Base-by-base conservation (phyloP, 2,888 invertebrate genomes). In the Hemithea aestivaria region DNA sequence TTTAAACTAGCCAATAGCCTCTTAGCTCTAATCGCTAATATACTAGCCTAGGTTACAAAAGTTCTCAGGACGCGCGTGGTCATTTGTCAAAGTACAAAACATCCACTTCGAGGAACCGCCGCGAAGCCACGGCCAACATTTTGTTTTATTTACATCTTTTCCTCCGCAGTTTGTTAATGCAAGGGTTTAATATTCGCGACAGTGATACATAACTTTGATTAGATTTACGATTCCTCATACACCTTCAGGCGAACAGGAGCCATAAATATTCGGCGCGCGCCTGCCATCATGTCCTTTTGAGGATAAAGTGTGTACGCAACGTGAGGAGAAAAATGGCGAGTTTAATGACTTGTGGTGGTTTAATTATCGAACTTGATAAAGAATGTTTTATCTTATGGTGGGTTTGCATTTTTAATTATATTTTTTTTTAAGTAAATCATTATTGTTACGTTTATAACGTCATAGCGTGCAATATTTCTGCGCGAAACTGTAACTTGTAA, bases 101-200 rank as follows among this genome's bases (percentile, higher is more conserved):
- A 56, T 48, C 48, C 47, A 12, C 50, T 71, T 70, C 70, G 55
- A 45, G 65, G 70, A 71, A 72, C 58, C 57, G 58, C 58, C 62
- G 56, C 59, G 58, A 5, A 4, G 16, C 16, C 3, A 57, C 56
- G 49, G 53, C 40, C 37, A 40, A 35, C 48, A 58, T 63, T 53
- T 62, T 68, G 56, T 62, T 67, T 66, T 63, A 64, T 63, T 67
- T 63, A 54, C 56, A 53, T 51, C 56, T 62, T 68, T 64, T 61
- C 53, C 56, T 49, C 45, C 48, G 40, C 45, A 48, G 51, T 62
- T 64, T 62, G 55, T 47, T 40, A 56, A 32, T 40, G 51, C 46
- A 47, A 53, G 43, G 56, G 48, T 62, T 63, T 57, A 53, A 61
- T 58, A 56, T 55, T 53, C n/a, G n/a, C 56, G 56, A 58, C 51